Evolutionary conservation across 2,113 vertebrate species (phyloP).

Genomic region (human (Homo sapiens)): DNA sequence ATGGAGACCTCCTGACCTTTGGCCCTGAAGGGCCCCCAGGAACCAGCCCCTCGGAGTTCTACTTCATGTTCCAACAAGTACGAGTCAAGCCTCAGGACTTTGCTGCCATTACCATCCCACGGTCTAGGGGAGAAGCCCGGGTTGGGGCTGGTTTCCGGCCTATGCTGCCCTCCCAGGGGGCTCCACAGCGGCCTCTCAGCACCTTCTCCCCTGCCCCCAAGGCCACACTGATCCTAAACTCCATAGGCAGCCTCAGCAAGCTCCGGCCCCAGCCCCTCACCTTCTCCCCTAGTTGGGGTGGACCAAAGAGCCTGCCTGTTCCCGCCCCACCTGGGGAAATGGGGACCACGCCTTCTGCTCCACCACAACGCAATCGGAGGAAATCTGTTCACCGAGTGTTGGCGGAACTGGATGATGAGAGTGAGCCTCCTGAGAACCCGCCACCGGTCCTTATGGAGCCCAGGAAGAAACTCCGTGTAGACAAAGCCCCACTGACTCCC

Average conservation of each 20-base stretch:
- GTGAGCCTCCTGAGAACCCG: constrained; percentile 26
- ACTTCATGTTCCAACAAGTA: constrained; percentile 95
- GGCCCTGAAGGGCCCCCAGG: constrained; percentile 82
- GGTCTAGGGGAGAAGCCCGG: constrained; percentile 78
- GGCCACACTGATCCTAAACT: constrained; percentile 93
- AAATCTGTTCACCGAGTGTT: constrained; percentile 91
- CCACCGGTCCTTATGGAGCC: background rate
- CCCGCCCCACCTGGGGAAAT: background rate
- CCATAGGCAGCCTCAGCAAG: constrained; percentile 95
- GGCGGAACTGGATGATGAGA: constrained; percentile 89
- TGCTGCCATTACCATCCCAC: constrained; percentile 91
- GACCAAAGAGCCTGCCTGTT: constrained; percentile 39
- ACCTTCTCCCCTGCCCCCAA: constrained; percentile 81
- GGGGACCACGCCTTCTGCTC: constrained; percentile 6
- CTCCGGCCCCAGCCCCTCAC: constrained; percentile 89
- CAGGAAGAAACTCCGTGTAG: constrained; percentile 70
- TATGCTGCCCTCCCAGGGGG: constrained; percentile 76
- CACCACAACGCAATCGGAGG: constrained; percentile 84
- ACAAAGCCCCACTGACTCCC: constrained; percentile 53
- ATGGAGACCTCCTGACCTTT: constrained; percentile 91
- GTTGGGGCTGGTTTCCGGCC: constrained; percentile 70
- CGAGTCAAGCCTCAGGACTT: constrained; percentile 92
- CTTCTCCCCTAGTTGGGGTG: constrained; percentile 75
- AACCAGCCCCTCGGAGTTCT: constrained; percentile 85
- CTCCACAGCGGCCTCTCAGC: constrained; percentile 83